These are phyloP conservation scores for Formica aserva DNA, from an alignment of 2,888 invertebrate genomes.

Conservation along the genomic window DNA sequence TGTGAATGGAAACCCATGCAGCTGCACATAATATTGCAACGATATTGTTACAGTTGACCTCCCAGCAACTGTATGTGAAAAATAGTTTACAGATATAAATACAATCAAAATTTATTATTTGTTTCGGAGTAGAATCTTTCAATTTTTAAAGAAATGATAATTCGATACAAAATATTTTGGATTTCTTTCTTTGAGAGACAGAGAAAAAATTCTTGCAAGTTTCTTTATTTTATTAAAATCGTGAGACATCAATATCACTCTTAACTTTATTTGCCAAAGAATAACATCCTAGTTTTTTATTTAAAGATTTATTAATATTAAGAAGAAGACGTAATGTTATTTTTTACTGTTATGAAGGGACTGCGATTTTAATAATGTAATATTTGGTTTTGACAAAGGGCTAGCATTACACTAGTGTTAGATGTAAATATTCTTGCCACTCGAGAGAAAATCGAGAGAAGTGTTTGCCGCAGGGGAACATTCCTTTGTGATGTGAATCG, in stretches of 20 bases:
- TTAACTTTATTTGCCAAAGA: slow-evolving; percentile 2
- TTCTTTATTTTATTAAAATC: background rate
- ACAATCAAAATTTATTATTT: background rate
- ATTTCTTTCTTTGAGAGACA: background rate
- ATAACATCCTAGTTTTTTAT: background rate
- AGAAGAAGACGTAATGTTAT: background rate
- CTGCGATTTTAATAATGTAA: background rate
- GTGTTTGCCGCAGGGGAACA: background rate
- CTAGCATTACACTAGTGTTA: background rate
- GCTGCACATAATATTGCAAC: slow-evolving; percentile 12
- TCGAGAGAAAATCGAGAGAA: background rate
- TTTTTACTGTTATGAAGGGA: background rate
- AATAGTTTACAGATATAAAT: background rate
- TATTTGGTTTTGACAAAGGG: background rate
- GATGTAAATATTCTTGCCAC: background rate
- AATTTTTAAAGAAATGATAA: background rate
- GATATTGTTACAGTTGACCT: slow-evolving; percentile 3
- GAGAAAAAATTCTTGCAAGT: background rate
- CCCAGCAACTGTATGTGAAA: slow-evolving; percentile 7
- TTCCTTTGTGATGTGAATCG: slow-evolving; percentile 17
- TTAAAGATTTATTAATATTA: background rate
- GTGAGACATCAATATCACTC: background rate
- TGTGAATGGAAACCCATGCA: background rate
- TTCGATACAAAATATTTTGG: background rate
- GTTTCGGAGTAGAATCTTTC: background rate